Evolutionary conservation across 2,888 invertebrate species (phyloP).

Genomic region (Cephus sareptanus): DNA sequence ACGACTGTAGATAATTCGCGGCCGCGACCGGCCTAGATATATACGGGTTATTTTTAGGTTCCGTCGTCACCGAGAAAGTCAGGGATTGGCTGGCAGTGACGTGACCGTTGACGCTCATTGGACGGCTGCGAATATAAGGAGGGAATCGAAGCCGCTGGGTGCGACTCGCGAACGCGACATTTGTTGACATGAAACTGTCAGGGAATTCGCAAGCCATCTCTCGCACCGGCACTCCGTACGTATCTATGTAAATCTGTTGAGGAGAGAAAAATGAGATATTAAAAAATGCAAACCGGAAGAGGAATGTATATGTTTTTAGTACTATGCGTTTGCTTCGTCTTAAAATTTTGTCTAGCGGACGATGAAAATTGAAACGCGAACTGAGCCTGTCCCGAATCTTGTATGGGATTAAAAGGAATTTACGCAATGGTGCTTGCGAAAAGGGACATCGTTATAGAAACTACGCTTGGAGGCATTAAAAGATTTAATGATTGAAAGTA

Average conservation of each 20-base stretch:
- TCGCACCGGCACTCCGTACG: background rate
- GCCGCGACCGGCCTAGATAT: slow-evolving; percentile 63
- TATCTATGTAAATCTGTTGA: background rate
- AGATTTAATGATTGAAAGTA: background rate
- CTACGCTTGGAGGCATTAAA: background rate
- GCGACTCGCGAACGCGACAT: slow-evolving; percentile 44
- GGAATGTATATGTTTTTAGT: background rate
- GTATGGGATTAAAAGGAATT: background rate
- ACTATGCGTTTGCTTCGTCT: background rate
- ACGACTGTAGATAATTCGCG: slow-evolving; percentile 61
- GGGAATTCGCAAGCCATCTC: slow-evolving; percentile 24
- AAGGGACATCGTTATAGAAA: background rate
- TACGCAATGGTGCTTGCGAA: background rate
- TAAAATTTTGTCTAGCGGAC: background rate
- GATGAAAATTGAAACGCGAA: background rate
- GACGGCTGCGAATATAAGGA: slow-evolving; percentile 40
- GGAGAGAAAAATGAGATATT: background rate
- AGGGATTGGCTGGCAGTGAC: slow-evolving; percentile 53
- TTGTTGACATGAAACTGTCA: slow-evolving; percentile 64
- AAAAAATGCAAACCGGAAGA: background rate
- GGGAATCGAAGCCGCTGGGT: slow-evolving; percentile 38
- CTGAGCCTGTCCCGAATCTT: background rate
- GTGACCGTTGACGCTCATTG: slow-evolving; percentile 42
- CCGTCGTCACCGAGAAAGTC: slow-evolving; percentile 48
- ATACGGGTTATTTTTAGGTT: slow-evolving; percentile 61